phyloP scores from a whole-genome alignment of 1,140 invertebrate genomes.

The Drosophila lacertosa region DNA sequence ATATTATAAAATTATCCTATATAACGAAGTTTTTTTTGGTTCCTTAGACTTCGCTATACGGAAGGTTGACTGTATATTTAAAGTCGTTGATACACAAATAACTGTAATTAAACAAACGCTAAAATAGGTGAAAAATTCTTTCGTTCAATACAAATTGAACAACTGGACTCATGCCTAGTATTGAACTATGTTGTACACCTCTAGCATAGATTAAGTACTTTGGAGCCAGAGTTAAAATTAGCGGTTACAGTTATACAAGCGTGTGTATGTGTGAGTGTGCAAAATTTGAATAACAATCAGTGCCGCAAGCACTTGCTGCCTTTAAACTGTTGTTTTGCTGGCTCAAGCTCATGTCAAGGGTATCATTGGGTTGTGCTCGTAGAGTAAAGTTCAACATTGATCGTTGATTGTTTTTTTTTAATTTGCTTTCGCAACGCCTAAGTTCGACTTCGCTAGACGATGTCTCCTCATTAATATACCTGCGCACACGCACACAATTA shows the following conservation, averaged over 20 bases:
- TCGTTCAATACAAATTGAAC: too few relatives aligned
- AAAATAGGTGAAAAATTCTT: too few relatives aligned
- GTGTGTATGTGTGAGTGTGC: background rate
- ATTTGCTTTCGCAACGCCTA: slow-evolving; percentile 69
- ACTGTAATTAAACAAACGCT: too few relatives aligned
- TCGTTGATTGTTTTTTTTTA: slow-evolving; percentile 58
- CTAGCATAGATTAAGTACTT: background rate
- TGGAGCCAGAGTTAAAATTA: slow-evolving; percentile 18
- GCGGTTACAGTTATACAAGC: slow-evolving; percentile 10
- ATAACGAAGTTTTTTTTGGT: too few relatives aligned
- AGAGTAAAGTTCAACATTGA: slow-evolving; percentile 48
- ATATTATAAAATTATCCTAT: too few relatives aligned
- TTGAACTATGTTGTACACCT: background rate
- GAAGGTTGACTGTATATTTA: too few relatives aligned
- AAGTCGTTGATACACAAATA: too few relatives aligned
- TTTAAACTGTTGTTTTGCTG: slow-evolving; percentile 12
- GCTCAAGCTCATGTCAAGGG: slow-evolving; percentile 41
- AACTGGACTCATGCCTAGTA: too few relatives aligned
- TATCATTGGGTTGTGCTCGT: slow-evolving; percentile 26
- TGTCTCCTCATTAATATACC: slow-evolving; percentile 68
- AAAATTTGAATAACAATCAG: slow-evolving; percentile 5
- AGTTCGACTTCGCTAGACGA: slow-evolving; percentile 57
- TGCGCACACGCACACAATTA: slow-evolving; percentile 17
- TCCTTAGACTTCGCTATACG: too few relatives aligned
- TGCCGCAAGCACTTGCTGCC: background rate